Percentiles rank a stretch among this genome's conserved stretches.
Conservation (phyloP, 2,797 vertebrate genomes). For the Pelodytes ibericus region DNA sequence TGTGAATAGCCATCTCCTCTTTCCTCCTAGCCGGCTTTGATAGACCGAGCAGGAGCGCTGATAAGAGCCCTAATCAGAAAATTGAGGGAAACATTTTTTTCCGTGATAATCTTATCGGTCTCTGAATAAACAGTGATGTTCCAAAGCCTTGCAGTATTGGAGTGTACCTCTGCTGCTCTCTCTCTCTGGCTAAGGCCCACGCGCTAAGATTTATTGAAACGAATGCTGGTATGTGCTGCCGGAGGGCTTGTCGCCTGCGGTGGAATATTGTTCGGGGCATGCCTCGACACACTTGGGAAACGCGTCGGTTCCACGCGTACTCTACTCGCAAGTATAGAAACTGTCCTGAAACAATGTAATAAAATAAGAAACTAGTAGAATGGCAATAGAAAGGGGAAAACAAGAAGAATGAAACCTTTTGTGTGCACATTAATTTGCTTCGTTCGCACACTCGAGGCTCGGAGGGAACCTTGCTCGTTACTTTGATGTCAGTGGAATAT, state of each 20-base stretch:
- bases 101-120: constrained; percentile 69
- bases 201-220: constrained; percentile 17
- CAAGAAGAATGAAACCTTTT: too few species aligned
- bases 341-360: too few species aligned
- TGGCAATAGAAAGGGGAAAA: too few species aligned
- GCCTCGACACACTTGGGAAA: not conserved
- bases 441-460: too few species aligned
- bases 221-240: too few species aligned
- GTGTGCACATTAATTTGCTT: too few species aligned
- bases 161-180: constrained; percentile 33
- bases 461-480: too few species aligned
- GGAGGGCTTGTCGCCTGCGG: too few species aligned
- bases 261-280: not conserved
- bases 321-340: too few species aligned
- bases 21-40: constrained; percentile 69
- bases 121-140: constrained; percentile 65
- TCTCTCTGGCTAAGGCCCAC: constrained; percentile 11
- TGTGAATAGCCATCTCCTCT: constrained; percentile 53
- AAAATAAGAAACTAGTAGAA: too few species aligned
- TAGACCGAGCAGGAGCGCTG: constrained; percentile 62
- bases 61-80: constrained; percentile 72
- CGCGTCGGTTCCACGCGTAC: not conserved
- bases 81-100: constrained; percentile 70
- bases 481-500: too few species aligned
- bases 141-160: constrained; percentile 36